These are phyloP conservation scores for Procambarus clarkii DNA, from an alignment of 1,140 invertebrate genomes.

Conservation along the genomic window DNA sequence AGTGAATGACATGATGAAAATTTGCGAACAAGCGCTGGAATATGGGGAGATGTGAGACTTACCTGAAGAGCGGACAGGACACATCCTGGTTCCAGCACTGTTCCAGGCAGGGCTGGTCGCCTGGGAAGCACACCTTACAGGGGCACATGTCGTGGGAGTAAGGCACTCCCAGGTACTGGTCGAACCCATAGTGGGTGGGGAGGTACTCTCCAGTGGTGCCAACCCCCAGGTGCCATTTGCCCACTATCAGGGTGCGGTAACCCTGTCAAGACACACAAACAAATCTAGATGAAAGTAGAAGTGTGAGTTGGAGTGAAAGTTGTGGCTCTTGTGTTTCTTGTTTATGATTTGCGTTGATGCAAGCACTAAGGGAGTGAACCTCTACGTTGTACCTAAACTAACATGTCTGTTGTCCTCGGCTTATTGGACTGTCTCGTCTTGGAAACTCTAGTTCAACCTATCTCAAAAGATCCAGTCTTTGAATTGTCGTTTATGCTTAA, in stretches of 20 bases:
- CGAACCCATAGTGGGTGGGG: slow-evolving; percentile 64
- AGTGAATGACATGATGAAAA: not conserved
- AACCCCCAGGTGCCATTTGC: slow-evolving; percentile 72
- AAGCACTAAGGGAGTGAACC: no score
- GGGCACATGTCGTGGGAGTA: slow-evolving; percentile 72
- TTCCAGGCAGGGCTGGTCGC: slow-evolving; percentile 43
- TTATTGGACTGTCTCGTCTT: no score
- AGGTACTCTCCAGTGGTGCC: slow-evolving; percentile 61
- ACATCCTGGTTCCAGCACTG: slow-evolving; percentile 47
- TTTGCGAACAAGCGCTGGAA: no score
- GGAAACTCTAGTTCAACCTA: no score
- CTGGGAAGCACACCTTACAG: slow-evolving; percentile 67
- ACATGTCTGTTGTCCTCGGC: no score
- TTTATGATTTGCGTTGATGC: no score
- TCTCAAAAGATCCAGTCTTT: no score
- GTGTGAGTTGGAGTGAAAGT: not conserved
- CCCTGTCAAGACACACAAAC: not conserved
- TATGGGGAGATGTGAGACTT: not conserved
- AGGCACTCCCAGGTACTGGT: slow-evolving; percentile 66
- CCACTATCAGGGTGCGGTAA: slow-evolving; percentile 62
- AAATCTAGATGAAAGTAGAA: not conserved
- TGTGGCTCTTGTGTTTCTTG: no score
- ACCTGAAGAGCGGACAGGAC: slow-evolving; percentile 67
- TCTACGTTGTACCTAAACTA: no score
- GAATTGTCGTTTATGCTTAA: no score